A percentile compares a stretch with the other conserved stretches of the same genome.
Conservation (phyloP, 2,797 vertebrate genomes). For the Sebastes paucispinis region DNA sequence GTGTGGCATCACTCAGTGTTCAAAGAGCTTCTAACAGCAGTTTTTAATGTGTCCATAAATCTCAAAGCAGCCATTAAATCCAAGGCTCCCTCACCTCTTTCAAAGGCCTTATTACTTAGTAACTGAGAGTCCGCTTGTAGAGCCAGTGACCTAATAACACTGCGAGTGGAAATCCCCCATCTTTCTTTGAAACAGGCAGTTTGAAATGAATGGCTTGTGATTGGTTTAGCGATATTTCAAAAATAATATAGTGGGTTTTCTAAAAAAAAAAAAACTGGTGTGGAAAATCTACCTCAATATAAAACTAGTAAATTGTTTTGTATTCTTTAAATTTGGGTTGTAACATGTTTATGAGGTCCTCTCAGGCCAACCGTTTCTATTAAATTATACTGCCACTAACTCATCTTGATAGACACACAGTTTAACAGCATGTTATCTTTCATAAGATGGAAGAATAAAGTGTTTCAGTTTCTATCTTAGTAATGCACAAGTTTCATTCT, state of each 20-base stretch:
- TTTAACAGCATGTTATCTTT: neutral
- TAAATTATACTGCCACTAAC: neutral
- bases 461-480: neutral
- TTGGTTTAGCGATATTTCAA: neutral
- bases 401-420: neutral
- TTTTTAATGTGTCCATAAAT: slow-evolving; percentile 35
- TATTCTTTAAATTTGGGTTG: neutral
- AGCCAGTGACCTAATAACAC: slow-evolving; percentile 1
- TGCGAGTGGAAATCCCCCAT: slow-evolving; percentile 10
- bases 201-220: neutral
- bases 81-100: neutral
- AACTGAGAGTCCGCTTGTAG: neutral
- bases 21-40: slow-evolving; percentile 31
- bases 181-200: neutral
- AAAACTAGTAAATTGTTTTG: neutral
- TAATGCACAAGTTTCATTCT: neutral
- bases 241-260: neutral
- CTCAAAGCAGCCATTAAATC: slow-evolving; percentile 31
- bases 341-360: slow-evolving; percentile 1
- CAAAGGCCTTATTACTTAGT: slow-evolving; percentile 33
- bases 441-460: neutral
- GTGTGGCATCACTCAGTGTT: neutral
- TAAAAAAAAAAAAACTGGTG: neutral
- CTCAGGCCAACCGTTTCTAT: slow-evolving; percentile 2
- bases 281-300: neutral